Base-by-base conservation (phyloP, 2,888 invertebrate genomes). In the Meghimatium bilineatum region DNA sequence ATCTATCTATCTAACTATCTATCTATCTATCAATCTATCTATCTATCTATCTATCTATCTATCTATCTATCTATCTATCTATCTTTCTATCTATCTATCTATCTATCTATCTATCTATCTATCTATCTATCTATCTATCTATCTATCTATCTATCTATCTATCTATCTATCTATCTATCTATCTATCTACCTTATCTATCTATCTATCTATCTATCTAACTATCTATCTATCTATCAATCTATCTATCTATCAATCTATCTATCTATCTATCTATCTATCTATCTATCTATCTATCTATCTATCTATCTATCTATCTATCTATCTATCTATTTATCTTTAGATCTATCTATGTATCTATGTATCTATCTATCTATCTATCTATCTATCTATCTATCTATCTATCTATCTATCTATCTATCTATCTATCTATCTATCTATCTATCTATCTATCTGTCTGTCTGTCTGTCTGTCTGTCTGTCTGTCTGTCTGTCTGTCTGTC, bases 21-120 rank as follows among this genome's bases (percentile, higher is more conserved):
- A 23, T 49, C 49, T 80, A 38, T 66, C 80, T 52, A 12, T 67
- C 67, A 29, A 12, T 44, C 79, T 44, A 26, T n/a, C 74, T 74
- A 34, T 76, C 66, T 82, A 49, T 75, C 75, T 82, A 49, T 67
- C 26, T 29, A 0, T 32, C 82, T 81, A 3, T 80, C 81, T 81
- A n/a, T n/a, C 80, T 72, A 34, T 72, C 72, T 72, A 36, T 72
- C 14, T 56, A 29, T 52, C 60, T 0, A 34, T 56, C n/a, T n/a
- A n/a, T n/a, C n/a, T n/a, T n/a, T n/a, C n/a, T n/a, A n/a, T n/a
- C n/a, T n/a, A n/a, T n/a, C n/a, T n/a, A n/a, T n/a, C n/a, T n/a
- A n/a, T n/a, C n/a, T n/a, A n/a, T n/a, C n/a, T n/a, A n/a, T n/a
- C n/a, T n/a, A n/a, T n/a, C n/a, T n/a, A n/a, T n/a, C n/a, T n/a